Base-by-base conservation (phyloP, 2,113 vertebrate genomes). In the Trochalopteron elliotii region DNA sequence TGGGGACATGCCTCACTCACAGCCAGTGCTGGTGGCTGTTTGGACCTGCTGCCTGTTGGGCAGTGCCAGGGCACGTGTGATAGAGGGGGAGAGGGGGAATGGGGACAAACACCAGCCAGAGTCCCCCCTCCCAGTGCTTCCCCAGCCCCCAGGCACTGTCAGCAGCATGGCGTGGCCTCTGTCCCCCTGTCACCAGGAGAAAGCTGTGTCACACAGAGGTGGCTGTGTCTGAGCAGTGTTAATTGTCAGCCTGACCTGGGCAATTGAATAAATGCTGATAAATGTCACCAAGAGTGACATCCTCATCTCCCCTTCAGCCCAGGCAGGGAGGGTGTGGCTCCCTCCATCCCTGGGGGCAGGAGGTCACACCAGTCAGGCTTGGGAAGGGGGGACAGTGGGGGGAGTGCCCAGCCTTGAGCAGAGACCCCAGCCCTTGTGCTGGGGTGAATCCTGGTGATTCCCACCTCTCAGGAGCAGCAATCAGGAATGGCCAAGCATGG, bases 231-330 rank as follows among this genome's bases (percentile, higher is more conserved):
- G 77, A 76, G 77, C 81, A 77, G 69, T 0, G 1, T 76, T 95
- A 95, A 96, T 90, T 90, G 77, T 45, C 85, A 80, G 22, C 55
- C 55, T 94, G 95, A 95, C 77, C 91, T 1, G 0, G 63, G 56
- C 76, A 83, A 87, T 77, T 60, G 90, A 90, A 47, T 95, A 77
- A 95, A 87, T 50, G 80, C 75, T 92, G 61, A 83, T 92, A 90
- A 96, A 89, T 85, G 90, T 67, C 95, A 83, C 11, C 0, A 6
- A 89, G 76, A 31, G 65, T 30, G 60, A 35, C 49, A 44, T 28
- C 35, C 20, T 69, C 31, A 5, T 25, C 80, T 69, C 40, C 50
- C 79, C 47, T 44, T 90, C 31, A 80, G 89, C 84, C 35, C 0
- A 4, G 40, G 47, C 47, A 50, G 76, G 61, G 74, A 85, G 65